phyloP scores from a whole-genome alignment of 2,888 invertebrate genomes.

The Volucella bombylans region DNA sequence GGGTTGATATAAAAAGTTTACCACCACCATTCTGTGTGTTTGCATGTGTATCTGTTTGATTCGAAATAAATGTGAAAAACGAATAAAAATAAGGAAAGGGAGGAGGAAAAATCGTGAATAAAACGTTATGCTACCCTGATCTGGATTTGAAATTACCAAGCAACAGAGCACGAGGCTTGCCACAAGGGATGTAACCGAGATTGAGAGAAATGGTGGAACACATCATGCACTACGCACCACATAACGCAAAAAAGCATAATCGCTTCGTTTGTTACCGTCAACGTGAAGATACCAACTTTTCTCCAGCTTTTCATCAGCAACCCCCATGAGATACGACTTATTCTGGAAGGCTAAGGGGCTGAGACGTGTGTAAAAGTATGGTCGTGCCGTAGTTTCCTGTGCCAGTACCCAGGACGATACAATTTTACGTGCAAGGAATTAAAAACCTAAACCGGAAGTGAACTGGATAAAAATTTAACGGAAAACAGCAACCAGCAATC shows the following conservation, averaged over 20 bases:
- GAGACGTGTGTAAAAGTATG: too few relatives aligned
- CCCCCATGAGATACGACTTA: background rate
- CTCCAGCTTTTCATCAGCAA: background rate
- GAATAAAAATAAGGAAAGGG: conserved; percentile 19
- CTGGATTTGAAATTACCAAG: conserved; percentile 59
- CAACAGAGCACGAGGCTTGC: conserved; percentile 3
- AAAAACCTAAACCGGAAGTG: conserved; percentile 67
- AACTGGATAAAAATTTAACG: conserved; percentile 55
- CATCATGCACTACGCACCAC: background rate
- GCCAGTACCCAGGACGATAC: conserved; percentile 32
- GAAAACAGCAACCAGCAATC: conserved; percentile 65
- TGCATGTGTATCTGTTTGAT: conserved; percentile 2
- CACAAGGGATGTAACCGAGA: conserved; percentile 14
- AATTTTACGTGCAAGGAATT: conserved; percentile 57
- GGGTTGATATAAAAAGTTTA: conserved; percentile 4
- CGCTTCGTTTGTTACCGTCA: too few relatives aligned
- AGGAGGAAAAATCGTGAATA: conserved; percentile 40
- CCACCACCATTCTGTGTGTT: background rate
- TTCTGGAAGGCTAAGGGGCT: too few relatives aligned
- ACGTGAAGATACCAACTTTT: too few relatives aligned
- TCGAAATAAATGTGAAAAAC: conserved; percentile 50
- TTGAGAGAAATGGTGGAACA: conserved; percentile 5
- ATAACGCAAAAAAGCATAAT: too few relatives aligned
- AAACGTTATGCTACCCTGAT: conserved; percentile 63
- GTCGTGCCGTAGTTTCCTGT: too few relatives aligned